A percentile compares a stretch with the other conserved stretches of the same genome.
Conservation (phyloP, 2,113 vertebrate species). For the Osmerus mordax region DNA sequence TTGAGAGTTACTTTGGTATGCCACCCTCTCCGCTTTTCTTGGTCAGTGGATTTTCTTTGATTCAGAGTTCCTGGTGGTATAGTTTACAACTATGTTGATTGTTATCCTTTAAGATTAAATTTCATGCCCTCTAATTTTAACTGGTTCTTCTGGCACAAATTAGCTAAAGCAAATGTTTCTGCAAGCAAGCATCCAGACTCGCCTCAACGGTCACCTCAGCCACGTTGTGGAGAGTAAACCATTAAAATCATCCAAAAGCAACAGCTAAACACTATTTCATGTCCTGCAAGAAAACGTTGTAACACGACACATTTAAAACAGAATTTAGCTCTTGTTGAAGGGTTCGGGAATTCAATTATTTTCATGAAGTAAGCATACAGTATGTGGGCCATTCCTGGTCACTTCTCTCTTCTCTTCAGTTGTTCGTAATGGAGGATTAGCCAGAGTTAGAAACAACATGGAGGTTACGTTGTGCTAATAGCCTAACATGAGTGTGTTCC, state of each 20-base stretch:
- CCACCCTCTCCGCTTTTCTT: not conserved
- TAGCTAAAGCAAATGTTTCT: constrained; percentile 46
- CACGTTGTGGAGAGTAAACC: not conserved
- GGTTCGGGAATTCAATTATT: not conserved
- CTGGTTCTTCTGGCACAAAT: constrained; percentile 37
- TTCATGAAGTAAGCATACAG: not conserved
- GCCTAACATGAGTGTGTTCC: not conserved
- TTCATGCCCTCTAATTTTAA: constrained; percentile 49
- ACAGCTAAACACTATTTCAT: not conserved
- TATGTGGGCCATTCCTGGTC: not conserved
- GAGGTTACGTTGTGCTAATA: no score
- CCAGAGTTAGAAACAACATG: not conserved
- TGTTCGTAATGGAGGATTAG: not conserved
- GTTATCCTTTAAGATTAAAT: constrained; percentile 45
- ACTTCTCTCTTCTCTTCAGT: no score
- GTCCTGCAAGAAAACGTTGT: not conserved
- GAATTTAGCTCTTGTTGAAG: not conserved
- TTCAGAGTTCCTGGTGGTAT: not conserved
- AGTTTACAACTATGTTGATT: constrained; percentile 21
- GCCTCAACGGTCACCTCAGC: not conserved
- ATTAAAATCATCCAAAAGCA: constrained; percentile 1
- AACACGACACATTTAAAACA: not conserved
- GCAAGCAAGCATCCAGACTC: constrained; percentile 31
- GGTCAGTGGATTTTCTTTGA: not conserved
- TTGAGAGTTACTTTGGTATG: not conserved